Base-by-base conservation (phyloP, 1,140 invertebrate species). In the Eubasilissa regina region DNA sequence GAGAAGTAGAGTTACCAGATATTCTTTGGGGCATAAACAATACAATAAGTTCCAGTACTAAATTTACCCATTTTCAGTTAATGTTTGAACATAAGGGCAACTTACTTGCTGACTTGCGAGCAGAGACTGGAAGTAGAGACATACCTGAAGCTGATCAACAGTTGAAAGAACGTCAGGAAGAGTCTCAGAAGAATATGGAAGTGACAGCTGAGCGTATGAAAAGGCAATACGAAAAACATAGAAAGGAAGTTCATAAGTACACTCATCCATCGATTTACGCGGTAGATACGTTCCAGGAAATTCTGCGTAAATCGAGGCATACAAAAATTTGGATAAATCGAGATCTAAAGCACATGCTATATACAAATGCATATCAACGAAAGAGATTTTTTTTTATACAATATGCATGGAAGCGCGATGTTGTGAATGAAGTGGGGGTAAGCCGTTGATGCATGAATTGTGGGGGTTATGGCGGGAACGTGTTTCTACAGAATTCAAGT, bases 31-130 rank as follows among this genome's bases (percentile, higher is more conserved):
- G n/a, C n/a, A 25, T 25, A 1, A 62, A 62, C 9, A 25, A 60
- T 21, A 60, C 56, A 4, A 21, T 60, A 7, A 60, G 12, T 60
- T 9, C 58, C 12, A 60, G 58, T 60, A 60, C 58, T 60, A 60
- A 25, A 60, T 60, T 19, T 17, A 60, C 58, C 6, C 58, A 15
- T 4, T 60, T 11, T 60, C 58, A 60, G 12, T 19, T 60, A 4
- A 60, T 60, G 58, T 60, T n/a, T n/a, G n/a, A n/a, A 12, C 58
- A 60, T 17, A 19, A 21, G 9, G 6, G 8, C 17, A 60, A 60
- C 17, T 6, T 60, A 4, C 17, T 60, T 15, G 17, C 12, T 25
- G 58, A 60, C 17, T 19, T 60, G 12, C 7, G 12, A 10, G 6
- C 6, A 25, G 9, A 19, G 6, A 21, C 10, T 6, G 25, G 58